These are phyloP conservation scores for Sigmodon hispidus DNA, from an alignment of 2,113 vertebrate genomes.

Conservation along the genomic window DNA sequence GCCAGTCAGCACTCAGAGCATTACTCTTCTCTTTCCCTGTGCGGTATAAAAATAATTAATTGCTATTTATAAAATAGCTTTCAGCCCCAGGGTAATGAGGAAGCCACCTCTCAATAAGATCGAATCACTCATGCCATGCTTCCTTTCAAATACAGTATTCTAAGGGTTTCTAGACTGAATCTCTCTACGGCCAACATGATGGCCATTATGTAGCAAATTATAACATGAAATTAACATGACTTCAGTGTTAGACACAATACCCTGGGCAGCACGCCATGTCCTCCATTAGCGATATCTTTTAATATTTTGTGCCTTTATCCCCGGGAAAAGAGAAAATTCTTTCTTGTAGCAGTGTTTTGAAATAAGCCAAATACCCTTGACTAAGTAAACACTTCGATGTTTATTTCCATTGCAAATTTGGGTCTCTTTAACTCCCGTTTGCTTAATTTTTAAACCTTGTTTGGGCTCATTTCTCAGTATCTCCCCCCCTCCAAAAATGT, in stretches of 20 bases:
- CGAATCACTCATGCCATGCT: background rate
- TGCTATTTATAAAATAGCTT: background rate
- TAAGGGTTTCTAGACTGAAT: background rate
- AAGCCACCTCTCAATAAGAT: background rate
- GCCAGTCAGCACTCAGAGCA: background rate
- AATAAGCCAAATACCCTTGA: background rate
- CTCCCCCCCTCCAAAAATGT: background rate
- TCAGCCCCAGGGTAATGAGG: background rate
- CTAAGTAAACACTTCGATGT: conserved; percentile 1
- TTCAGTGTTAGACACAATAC: conserved; percentile 17
- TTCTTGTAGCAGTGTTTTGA: conserved; percentile 50
- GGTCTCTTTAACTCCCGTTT: background rate
- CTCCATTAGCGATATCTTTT: conserved; percentile 21
- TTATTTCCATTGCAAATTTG: background rate
- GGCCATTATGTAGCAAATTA: background rate
- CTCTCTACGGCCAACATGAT: background rate
- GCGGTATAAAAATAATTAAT: conserved; percentile 7
- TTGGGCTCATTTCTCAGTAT: conserved; percentile 19
- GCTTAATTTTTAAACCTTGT: background rate
- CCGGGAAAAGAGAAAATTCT: conserved; percentile 3
- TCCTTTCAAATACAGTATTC: background rate
- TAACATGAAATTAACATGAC: conserved; percentile 29
- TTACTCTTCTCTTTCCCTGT: background rate
- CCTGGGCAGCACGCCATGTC: background rate
- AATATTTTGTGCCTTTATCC: conserved; percentile 21